Percentiles rank a stretch among this genome's conserved stretches.
These are phyloP conservation scores for Neogale vison DNA, from an alignment of 2,113 vertebrate genomes.

Conservation along the genomic window DNA sequence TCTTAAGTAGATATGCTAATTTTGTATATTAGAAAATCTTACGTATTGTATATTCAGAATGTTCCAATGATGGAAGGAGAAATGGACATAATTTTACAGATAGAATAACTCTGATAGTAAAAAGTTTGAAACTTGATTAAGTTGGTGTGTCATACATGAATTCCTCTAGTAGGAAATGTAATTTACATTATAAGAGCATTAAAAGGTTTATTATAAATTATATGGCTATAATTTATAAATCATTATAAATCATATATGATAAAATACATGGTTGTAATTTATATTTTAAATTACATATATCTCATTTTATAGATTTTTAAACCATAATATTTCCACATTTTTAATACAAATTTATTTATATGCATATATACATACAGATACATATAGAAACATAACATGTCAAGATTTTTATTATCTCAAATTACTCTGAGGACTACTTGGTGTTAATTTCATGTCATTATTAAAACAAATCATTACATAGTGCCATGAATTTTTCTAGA, in stretches of 20 bases:
- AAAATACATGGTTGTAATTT: background rate
- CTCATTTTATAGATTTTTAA: slow-evolving; percentile 29
- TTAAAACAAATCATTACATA: background rate
- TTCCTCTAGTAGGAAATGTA: background rate
- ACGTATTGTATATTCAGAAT: background rate
- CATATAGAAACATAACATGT: background rate
- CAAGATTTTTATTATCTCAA: background rate
- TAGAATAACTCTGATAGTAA: background rate
- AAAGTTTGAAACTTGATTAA: slow-evolving; percentile 10
- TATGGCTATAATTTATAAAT: background rate
- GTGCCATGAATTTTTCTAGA: slow-evolving; percentile 33
- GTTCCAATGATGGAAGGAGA: background rate
- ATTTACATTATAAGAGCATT: slow-evolving; percentile 13
- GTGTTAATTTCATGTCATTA: background rate
- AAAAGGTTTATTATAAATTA: background rate
- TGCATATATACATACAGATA: background rate
- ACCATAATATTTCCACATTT: background rate
- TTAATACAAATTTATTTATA: background rate
- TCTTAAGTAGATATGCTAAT: background rate
- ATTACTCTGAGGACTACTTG: background rate
- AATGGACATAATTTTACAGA: background rate
- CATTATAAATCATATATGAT: background rate
- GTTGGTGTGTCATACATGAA: background rate
- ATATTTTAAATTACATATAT: background rate
- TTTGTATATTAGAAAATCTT: slow-evolving; percentile 21